Evolutionary conservation across 2,113 vertebrate species (phyloP).

Genomic region (Oncorhynchus nerka): DNA sequence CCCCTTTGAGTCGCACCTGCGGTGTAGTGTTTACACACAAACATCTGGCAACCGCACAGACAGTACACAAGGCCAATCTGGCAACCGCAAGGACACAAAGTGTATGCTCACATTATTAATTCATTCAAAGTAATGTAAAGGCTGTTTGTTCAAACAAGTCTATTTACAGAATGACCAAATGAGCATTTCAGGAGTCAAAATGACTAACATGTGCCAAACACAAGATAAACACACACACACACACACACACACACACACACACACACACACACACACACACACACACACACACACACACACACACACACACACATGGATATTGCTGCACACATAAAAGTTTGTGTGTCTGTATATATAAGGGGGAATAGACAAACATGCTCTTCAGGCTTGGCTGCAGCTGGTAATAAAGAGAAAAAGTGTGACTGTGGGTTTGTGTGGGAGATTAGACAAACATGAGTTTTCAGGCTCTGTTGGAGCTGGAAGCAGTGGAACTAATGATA

Average conservation of each 20-base stretch:
- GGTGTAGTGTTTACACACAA: conserved; percentile 57
- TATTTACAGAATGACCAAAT: conserved; percentile 18
- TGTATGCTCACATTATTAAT: conserved; percentile 26
- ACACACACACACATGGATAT: conserved; percentile 21
- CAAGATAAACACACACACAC: conserved; percentile 1
- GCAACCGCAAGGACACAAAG: conserved; percentile 11
- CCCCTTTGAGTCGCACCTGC: conserved; percentile 59
- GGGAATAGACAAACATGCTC: conserved; percentile 50
- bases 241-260: conserved; percentile 11
- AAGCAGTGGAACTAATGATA: conserved; percentile 66
- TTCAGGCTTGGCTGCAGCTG: conserved; percentile 56
- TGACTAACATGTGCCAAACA: conserved; percentile 48
- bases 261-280: conserved; percentile 1
- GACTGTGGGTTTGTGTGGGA: background rate
- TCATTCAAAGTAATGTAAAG: conserved; percentile 47
- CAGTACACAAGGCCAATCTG: conserved; percentile 46
- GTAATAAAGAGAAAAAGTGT: conserved; percentile 9
- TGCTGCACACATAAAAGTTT: background rate
- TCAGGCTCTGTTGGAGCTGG: conserved; percentile 56
- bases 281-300: conserved; percentile 4
- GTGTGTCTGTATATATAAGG: background rate
- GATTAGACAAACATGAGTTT: conserved; percentile 54
- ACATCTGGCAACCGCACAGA: conserved; percentile 55
- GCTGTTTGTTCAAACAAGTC: conserved; percentile 16
- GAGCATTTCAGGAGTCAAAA: conserved; percentile 44